A percentile compares a stretch with the other conserved stretches of the same genome.
Evolutionary conservation across 1,140 invertebrate genomes (phyloP).

Genomic region (Rhyzopertha dominica): DNA sequence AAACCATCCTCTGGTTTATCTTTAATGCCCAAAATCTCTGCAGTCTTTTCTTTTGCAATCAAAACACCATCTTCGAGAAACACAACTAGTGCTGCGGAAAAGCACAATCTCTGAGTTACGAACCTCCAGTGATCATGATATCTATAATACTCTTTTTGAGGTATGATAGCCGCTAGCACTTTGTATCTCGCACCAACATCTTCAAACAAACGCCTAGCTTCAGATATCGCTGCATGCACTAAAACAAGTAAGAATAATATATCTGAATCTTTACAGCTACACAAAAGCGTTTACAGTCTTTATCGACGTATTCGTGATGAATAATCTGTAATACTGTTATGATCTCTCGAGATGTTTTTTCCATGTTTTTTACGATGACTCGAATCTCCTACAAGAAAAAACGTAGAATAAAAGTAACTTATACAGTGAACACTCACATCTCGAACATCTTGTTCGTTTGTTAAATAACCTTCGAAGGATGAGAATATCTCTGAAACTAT

Average conservation of each 20-base stretch:
- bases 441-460: constrained; percentile 57
- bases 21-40: constrained; percentile 73
- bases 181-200: constrained; percentile 53
- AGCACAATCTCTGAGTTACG: constrained; percentile 74
- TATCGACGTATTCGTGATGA: constrained; percentile 55
- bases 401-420: constrained; percentile 18
- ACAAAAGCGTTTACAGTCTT: constrained; percentile 41
- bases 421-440: constrained; percentile 48
- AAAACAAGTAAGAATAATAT: constrained; percentile 39
- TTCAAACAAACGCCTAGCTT: constrained; percentile 54
- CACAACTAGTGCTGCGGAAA: constrained; percentile 68
- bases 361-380: constrained; percentile 60
- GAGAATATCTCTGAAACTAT: constrained; percentile 58
- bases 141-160: constrained; percentile 68
- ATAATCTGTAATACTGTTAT: constrained; percentile 66
- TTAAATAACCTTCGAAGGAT: constrained; percentile 60
- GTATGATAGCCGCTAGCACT: constrained; percentile 56
- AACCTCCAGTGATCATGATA: constrained; percentile 84
- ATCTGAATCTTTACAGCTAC: constrained; percentile 11
- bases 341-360: constrained; percentile 63
- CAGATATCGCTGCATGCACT: constrained; percentile 53
- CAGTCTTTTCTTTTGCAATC: constrained; percentile 66
- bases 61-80: constrained; percentile 76
- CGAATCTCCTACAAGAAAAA: constrained; percentile 59
- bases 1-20: constrained; percentile 58